A percentile compares a stretch with the other conserved stretches of the same genome.
Evolutionary conservation across 2,888 invertebrate genomes (phyloP).

Genomic region (Sceliomorpha sp.): DNA sequence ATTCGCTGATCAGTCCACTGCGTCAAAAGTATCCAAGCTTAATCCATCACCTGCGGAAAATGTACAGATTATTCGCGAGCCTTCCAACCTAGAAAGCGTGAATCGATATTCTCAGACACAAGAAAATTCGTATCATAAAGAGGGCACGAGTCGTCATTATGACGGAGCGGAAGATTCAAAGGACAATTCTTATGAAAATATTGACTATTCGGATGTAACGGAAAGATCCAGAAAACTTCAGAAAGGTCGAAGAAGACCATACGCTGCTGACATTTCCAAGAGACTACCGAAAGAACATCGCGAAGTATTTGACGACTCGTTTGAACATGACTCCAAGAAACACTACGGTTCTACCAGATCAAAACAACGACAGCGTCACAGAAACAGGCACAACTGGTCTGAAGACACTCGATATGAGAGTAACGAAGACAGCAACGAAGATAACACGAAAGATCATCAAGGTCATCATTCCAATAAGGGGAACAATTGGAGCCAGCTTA

Average conservation of each 20-base stretch:
- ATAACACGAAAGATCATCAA: conserved; percentile 31
- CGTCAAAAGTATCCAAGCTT: conserved; percentile 21
- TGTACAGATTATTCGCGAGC: background rate
- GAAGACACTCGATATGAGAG: conserved; percentile 61
- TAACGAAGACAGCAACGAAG: conserved; percentile 54
- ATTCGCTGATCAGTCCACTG: conserved; percentile 49
- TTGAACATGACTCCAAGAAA: conserved; percentile 60
- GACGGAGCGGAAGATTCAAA: conserved; percentile 64
- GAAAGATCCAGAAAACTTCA: conserved; percentile 67
- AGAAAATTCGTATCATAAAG: conserved; percentile 11
- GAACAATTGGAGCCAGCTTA: conserved; percentile 69
- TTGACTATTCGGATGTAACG: conserved; percentile 70
- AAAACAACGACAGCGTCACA: conserved; percentile 61
- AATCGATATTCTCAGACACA: conserved; percentile 45
- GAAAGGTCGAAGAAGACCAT: conserved; percentile 67
- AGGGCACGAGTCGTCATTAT: conserved; percentile 62
- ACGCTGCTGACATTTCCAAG: conserved; percentile 59
- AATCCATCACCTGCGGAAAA: conserved; percentile 2
- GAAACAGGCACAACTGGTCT: conserved; percentile 62
- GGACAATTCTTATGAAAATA: conserved; percentile 67
- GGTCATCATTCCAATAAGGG: conserved; percentile 46
- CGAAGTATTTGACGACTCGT: conserved; percentile 54
- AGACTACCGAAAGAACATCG: conserved; percentile 73
- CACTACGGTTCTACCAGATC: conserved; percentile 58
- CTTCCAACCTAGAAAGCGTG: conserved; percentile 20